Base-by-base conservation (phyloP, 2,888 invertebrate genomes). In the Hyposoter didymator region DNA sequence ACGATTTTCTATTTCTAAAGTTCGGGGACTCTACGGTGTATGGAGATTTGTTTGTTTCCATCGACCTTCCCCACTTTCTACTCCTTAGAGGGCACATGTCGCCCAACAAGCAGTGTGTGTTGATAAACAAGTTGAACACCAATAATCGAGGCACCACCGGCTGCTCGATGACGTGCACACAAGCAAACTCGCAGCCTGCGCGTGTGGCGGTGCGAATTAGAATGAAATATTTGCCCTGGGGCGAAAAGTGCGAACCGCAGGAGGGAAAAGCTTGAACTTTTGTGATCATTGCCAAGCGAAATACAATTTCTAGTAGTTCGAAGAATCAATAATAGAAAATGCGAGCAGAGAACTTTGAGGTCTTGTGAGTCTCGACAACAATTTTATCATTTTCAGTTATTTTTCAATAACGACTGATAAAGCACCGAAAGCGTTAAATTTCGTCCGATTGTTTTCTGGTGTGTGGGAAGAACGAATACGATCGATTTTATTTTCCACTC, bases 401-500 rank as follows among this genome's bases (percentile, higher is more conserved):
- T 59, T 59, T 28, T 28, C 22, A 28, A 28, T 59, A 59, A 59
- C 28, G 59, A 59, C 59, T 59, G 59, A 59, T 28, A 28, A 14
- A 17, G 14, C 47, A 59, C 28, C 59, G 14, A 59, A 59, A 14
- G 59, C 14, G 59, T 12, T 4, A 35, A 12, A 12, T 19, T 19
- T 17, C 2, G n/a, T 22, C 22, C 55, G 22, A 59, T 59, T 28
- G 3, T 5, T 59, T 39, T 59, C 10, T 8, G 6, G 2, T 2
- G 19, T 28, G 28, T 59, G 14, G 22, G 28, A 28, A 59, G 10
- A 35, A n/a, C 10, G n/a, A 64, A 64, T 39, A 39, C 39, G 64
- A 39, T 39, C n/a, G n/a, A 35, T 39, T n/a, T 72, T 39, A 62
- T 35, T 72, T 35, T 49, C 19, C 47, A 70, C 59, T 72, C 32